Base-by-base conservation (phyloP, 2,888 invertebrate genomes). In the Heliconius charithonia region DNA sequence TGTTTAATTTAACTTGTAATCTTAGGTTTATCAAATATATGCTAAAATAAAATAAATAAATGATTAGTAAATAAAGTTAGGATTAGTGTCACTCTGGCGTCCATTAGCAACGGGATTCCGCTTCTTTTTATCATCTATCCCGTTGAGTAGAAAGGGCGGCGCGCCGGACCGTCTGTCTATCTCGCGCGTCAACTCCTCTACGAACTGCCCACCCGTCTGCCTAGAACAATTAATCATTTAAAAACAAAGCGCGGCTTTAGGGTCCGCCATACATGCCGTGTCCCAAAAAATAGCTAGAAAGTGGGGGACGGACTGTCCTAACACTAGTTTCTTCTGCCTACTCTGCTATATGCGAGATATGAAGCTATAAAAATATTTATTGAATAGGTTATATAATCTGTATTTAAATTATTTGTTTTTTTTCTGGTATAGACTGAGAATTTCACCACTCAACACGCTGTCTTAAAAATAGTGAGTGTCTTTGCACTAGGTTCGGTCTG, bases 61-160 rank as follows among this genome's bases (percentile, higher is more conserved):
- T 59, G 27, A 45, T 81, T 88, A 94, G 83, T 93, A 94, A 72
- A 93, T 94, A 82, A 93, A 94, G 86, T 94, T 94, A 9, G 94
- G 92, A 80, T 95, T 94, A 0, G 92, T 92, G 0, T 92, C 92
- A 81, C 92, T 93, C 82, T 91, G 92, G 19, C 91, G 86, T 65
- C 88, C 89, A n/a, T 82, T 90, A 0, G 88, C 88, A 12, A 86
- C 84, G 0, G 90, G 90, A 82, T 91, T 92, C 78, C 80, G 85
- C 82, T 86, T 89, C 84, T 88, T 91, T 78, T 87, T 85, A 81
- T 90, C 93, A 81, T 95, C 90, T 83, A 94, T 93, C 86, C 91
- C 91, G 81, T 94, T 92, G 72, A 94, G 89, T 70, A 94, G 88
- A 88, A 95, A 95, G 3, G 93, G 91, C 0, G 94, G 95, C 4